Evolutionary conservation across 2,888 invertebrate species (phyloP).

Genomic region (Luperina testacea): DNA sequence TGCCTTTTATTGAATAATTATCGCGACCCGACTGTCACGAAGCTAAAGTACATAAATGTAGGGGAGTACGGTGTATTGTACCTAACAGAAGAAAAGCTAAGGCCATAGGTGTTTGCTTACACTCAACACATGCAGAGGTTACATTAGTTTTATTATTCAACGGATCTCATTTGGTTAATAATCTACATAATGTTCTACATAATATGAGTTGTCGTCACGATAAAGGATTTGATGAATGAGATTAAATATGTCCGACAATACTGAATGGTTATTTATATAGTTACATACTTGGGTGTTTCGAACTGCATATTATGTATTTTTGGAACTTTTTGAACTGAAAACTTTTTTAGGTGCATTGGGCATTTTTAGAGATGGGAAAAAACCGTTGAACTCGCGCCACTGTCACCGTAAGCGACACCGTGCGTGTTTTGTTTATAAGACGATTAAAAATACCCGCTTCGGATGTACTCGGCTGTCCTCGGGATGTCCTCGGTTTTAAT

Average conservation of each 20-base stretch:
- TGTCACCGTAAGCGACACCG: too few species aligned
- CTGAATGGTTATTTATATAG: background rate
- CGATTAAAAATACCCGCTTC: too few species aligned
- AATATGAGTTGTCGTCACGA: conserved; percentile 17
- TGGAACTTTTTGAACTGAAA: background rate
- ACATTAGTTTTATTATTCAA: conserved; percentile 22
- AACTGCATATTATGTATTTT: background rate
- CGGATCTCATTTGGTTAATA: conserved; percentile 23
- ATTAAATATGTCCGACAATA: background rate
- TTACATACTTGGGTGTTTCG: background rate
- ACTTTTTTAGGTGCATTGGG: too few species aligned
- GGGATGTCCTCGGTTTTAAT: too few species aligned
- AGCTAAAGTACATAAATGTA: conserved; percentile 74
- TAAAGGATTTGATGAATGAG: conserved; percentile 16
- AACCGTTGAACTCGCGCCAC: too few species aligned
- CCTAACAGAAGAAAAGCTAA: conserved; percentile 30
- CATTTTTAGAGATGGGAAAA: too few species aligned
- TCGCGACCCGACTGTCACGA: conserved; percentile 75
- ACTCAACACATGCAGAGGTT: conserved; percentile 28
- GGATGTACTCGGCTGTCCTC: too few species aligned
- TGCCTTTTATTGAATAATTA: conserved; percentile 89
- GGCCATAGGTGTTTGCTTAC: conserved; percentile 37
- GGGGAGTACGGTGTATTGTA: conserved; percentile 31
- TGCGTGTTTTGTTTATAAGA: too few species aligned
- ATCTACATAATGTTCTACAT: conserved; percentile 1